Evolutionary conservation across 2,797 vertebrate species (phyloP).

Genomic region (Scyliorhinus canicula): DNA sequence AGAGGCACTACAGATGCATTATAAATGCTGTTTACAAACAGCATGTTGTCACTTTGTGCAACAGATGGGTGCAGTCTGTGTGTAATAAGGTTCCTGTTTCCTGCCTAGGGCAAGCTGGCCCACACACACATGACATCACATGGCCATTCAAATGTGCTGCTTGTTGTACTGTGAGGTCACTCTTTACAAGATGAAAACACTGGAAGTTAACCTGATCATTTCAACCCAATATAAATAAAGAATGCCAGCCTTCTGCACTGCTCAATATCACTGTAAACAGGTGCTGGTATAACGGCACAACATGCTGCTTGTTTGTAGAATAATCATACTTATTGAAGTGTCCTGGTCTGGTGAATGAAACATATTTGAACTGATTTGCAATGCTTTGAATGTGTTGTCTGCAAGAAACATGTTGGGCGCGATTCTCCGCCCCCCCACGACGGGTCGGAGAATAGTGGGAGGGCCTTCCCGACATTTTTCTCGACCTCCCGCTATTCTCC

Average conservation of each 20-base stretch:
- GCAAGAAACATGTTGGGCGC: background rate
- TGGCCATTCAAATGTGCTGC: slow-evolving; percentile 12
- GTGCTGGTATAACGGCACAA: background rate
- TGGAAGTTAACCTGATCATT: background rate
- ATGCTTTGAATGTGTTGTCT: background rate
- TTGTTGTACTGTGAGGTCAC: background rate
- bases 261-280: background rate
- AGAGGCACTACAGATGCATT: background rate
- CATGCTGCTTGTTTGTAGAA: background rate
- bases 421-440: too few relatives aligned
- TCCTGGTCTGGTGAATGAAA: background rate
- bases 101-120: slow-evolving; percentile 26
- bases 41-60: slow-evolving; percentile 31
- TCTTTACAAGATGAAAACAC: background rate
- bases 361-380: background rate
- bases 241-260: too few relatives aligned
- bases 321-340: background rate
- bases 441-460: too few relatives aligned
- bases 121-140: slow-evolving; percentile 34
- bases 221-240: background rate
- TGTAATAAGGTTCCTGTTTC: slow-evolving; percentile 26
- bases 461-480: too few relatives aligned
- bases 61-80: slow-evolving; percentile 35
- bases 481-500: too few relatives aligned
- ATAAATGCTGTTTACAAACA: slow-evolving; percentile 36